Evolutionary conservation across 2,888 invertebrate species (phyloP), one percentile per base, ranked within the genome.

Genomic region (Dryococelus australis): DNA sequence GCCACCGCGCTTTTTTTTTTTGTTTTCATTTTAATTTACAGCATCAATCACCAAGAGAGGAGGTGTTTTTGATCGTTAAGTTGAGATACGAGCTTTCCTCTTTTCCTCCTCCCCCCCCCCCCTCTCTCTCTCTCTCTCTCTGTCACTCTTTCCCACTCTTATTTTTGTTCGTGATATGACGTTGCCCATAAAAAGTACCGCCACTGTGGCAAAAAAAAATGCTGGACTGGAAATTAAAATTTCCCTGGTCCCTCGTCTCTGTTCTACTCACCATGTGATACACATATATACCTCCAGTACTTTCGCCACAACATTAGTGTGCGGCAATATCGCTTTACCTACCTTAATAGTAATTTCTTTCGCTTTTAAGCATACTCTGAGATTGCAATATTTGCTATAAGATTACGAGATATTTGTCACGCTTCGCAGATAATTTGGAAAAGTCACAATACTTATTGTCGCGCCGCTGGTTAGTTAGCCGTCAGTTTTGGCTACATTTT

Each of bases 1-100:
- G 51, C 51, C n/a, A 10, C 65, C 65, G 20, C 65, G 24, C n/a
- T 65, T n/a, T 65, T 65, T 20, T 51, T 65, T 65, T 65, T 65
- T 65, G n/a, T 65, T n/a, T 65, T n/a, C 65, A 65, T 65, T 65
- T 65, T 65, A 65, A 65, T 65, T 65, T 65, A 65, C 65, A 65
- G n/a, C 65, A 65, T 65, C 65, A 65, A 65, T 65, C 65, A 65
- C n/a, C 65, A 24, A 20, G 65, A 65, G 65, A 65, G 65, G 65
- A 65, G 65, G 65, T 65, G 65, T 65, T 65, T 65, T 65, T 65
- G 65, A 65, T 65, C 65, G 65, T 65, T 65, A 65, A 65, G 65
- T 65, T 65, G 65, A 65, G 65, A 65, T 65, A 65, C 65, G 24
- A 24, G 65, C 65, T 65, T 65, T 65, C 65, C 24, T 65, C 24